Conservation (phyloP, 2,113 vertebrate species). For the Pterophyllum scalare region DNA sequence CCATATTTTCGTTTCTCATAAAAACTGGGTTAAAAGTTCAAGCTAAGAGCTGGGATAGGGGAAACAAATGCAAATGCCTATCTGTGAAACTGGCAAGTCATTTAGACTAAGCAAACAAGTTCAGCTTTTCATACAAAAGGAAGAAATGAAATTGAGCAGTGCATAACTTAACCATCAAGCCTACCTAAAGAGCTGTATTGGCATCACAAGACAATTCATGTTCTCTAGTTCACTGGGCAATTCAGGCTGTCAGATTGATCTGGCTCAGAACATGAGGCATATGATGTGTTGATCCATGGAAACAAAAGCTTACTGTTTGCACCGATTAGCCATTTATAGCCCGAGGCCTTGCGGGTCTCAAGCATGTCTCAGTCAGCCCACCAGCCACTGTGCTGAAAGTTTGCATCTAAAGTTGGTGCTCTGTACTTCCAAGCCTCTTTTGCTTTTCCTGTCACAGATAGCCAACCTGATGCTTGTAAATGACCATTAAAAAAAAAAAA, state of each 20-base stretch:
- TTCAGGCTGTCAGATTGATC: constrained; percentile 39
- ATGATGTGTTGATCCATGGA: constrained; percentile 77
- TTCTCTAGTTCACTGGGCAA: constrained; percentile 47
- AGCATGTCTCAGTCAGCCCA: constrained; percentile 58
- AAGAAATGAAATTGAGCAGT: constrained; percentile 51
- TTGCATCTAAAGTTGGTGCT: constrained; percentile 20
- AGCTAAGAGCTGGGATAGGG: not conserved
- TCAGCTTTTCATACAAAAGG: constrained; percentile 39
- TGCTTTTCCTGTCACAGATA: not conserved
- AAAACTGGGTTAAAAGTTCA: not conserved
- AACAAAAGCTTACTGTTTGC: constrained; percentile 78
- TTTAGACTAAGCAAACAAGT: not conserved
- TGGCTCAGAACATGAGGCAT: constrained; percentile 60
- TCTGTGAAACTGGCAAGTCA: constrained; percentile 19
- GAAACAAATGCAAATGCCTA: not conserved
- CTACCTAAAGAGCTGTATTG: constrained; percentile 20
- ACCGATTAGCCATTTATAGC: constrained; percentile 62
- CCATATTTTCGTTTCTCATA: not conserved
- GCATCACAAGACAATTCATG: constrained; percentile 47
- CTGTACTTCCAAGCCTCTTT: not conserved
- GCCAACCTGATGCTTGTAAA: not conserved
- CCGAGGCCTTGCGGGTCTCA: constrained; percentile 49
- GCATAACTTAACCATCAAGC: constrained; percentile 16
- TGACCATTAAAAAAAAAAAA: not conserved
- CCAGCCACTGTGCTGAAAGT: constrained; percentile 42